These are phyloP conservation scores for Alloscopus bannaensis DNA, from an alignment of 2,888 invertebrate genomes.

Conservation along the genomic window DNA sequence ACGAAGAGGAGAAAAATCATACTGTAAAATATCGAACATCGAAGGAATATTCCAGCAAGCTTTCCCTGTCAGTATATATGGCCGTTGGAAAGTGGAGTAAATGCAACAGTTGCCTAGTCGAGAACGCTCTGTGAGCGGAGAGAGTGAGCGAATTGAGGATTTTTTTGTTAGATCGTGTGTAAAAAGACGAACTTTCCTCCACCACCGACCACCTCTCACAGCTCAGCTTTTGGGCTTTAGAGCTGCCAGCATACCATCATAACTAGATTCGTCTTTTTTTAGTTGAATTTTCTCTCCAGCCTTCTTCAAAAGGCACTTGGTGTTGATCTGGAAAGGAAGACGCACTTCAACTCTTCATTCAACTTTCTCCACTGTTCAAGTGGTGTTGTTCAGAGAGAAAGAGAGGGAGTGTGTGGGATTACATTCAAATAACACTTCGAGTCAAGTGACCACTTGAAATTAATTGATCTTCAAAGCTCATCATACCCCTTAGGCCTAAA, in stretches of 20 bases:
- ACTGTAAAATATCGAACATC: constrained; percentile 9
- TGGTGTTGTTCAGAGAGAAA: no score
- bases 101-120: constrained; percentile 56
- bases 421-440: no score
- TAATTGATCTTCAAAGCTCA: constrained; percentile 3
- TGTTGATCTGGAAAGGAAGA: constrained; percentile 20
- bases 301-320: constrained; percentile 2
- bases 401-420: background rate
- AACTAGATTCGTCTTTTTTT: constrained; percentile 6
- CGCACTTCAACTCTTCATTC: constrained; percentile 45
- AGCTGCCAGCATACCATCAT: background rate
- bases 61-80: constrained; percentile 44
- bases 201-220: constrained; percentile 13
- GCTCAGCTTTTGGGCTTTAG: no score
- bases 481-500: no score
- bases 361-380: constrained; percentile 41
- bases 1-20: no score
- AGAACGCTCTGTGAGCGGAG: background rate
- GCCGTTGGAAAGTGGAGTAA: background rate
- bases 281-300: constrained; percentile 21
- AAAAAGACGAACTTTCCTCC: constrained; percentile 9
- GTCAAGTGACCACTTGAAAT: constrained; percentile 24
- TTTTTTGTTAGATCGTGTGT: no score
- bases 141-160: background rate
- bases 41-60: background rate